Base-by-base conservation (phyloP, 1,140 invertebrate genomes). In the Drosophila mauritiana region DNA sequence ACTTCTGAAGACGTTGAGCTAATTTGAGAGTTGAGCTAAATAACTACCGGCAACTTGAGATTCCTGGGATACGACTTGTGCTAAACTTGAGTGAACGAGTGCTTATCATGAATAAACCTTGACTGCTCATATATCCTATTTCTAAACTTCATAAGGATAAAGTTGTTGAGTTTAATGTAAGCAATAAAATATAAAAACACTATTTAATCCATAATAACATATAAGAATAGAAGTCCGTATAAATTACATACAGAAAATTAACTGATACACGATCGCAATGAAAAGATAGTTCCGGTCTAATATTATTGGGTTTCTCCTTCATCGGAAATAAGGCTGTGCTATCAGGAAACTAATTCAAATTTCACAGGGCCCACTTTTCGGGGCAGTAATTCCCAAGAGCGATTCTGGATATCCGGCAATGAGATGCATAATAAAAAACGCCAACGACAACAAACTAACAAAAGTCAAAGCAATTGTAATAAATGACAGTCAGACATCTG, bases 381-480 rank as follows among this genome's bases (percentile, higher is more conserved):
- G 31, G 27, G 34, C 56, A 49, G 56, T 57, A 57, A 67, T 36
- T 42, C 63, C 63, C 56, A 17, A 62, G 34, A 52, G 8, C 8
- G 72, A 64, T 75, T 51, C 34, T n/a, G 65, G 39, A 73, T 56
- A 40, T 70, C 59, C 52, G 51, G 67, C 64, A 70, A 70, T 76
- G 73, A 76, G 61, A 75, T 76, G 72, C 72, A 56, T 76, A 57
- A 67, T 74, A 65, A 57, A 65, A 75, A 75, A 51, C 45, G 42
- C 48, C 53, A 64, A 64, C 62, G 84, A 73, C 84, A 84, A 89
- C 84, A 91, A 77, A 90, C 85, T 83, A 90, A 79, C 90, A 90
- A 78, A 91, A 91, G 90, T 91, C 90, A 91, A 90, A 91, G 90
- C 90, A 90, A 91, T 91, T 91, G 90, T 91, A 90, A 91, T 91